Evolutionary conservation across 2,113 vertebrate species (phyloP), one percentile per base, ranked within the genome.

Genomic region (Leptodactylus fuscus): DNA sequence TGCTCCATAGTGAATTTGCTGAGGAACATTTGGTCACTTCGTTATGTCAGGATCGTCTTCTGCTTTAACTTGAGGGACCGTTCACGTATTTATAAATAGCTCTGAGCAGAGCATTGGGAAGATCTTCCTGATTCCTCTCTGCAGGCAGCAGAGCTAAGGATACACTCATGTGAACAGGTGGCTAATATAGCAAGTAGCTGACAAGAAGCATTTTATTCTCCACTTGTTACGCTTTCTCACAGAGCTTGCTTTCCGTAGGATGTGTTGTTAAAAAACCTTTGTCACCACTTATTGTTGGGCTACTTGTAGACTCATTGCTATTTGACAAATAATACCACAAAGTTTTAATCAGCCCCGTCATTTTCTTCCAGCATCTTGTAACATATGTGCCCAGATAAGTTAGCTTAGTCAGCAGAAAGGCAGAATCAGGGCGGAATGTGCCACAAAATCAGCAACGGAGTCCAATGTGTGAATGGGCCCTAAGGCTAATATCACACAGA

Each of bases 21-120:
- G 29, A 34, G 65, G 8, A 69, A 69, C 32, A 46, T 16, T 48
- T n/a, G 38, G 71, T 73, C 41, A 20, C 44, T 74, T 48, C 29
- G 3, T 77, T 16, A 53, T 38, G 51, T 60, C 11, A 41, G 53
- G 73, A 48, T 27, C 24, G 77, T 79, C 34, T 9, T 8, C 51
- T 6, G 20, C 34, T 36, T 78, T 78, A 38, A 58, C 27, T 24
- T 41, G 2, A 44, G 34, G n/a, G 53, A 6, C 53, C 24, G 55
- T 36, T 34, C 48, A 24, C 13, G 77, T 41, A n/a, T 41, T 44
- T 79, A 79, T 41, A 79, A 41, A 79, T 60, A 79, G 77, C 53
- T 15, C 15, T 36, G 15, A 36, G 49, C 51, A 78, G 34, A 38
- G 51, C 20, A n/a, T 78, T 36, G 32, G n/a, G 18, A 24, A 77